Conservation (phyloP, 2,797 vertebrate species). For the Myotis planiceps region DNA sequence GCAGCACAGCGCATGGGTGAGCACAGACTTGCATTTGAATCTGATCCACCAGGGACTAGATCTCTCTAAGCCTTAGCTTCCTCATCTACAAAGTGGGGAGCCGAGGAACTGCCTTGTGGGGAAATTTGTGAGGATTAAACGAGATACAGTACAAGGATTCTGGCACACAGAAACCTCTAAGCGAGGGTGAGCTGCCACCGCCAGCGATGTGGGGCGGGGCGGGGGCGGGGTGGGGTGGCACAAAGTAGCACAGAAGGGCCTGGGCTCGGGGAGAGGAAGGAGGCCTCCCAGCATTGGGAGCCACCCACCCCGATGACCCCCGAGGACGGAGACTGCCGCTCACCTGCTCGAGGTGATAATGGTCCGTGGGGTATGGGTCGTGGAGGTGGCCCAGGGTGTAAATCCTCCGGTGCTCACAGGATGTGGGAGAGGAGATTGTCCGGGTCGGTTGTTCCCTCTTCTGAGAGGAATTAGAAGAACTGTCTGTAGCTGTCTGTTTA, state of each 20-base stretch:
- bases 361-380: conserved; percentile 93
- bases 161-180: background rate
- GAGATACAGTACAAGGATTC: background rate
- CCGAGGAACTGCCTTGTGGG: background rate
- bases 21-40: background rate
- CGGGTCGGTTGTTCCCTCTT: conserved; percentile 93
- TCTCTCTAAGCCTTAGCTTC: background rate
- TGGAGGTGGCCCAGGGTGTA: conserved; percentile 93
- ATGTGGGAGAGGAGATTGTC: conserved; percentile 93
- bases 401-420: conserved; percentile 93
- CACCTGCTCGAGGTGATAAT: conserved; percentile 96
- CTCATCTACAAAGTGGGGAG: background rate
- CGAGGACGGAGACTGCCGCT: conserved; percentile 40
- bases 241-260: fast-evolving
- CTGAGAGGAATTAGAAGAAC: conserved; percentile 98
- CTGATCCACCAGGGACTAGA: background rate
- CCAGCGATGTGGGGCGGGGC: background rate
- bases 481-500: conserved; percentile 95
- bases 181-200: background rate
- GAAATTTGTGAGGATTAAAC: background rate
- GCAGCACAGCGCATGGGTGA: fast-evolving
- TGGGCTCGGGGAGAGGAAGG: background rate
- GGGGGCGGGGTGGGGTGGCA: background rate
- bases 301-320: background rate
- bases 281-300: background rate